Percentiles rank a stretch among this genome's conserved stretches.
These are phyloP conservation scores for Meles meles DNA, from an alignment of 2,113 vertebrate genomes.

Conservation along the genomic window DNA sequence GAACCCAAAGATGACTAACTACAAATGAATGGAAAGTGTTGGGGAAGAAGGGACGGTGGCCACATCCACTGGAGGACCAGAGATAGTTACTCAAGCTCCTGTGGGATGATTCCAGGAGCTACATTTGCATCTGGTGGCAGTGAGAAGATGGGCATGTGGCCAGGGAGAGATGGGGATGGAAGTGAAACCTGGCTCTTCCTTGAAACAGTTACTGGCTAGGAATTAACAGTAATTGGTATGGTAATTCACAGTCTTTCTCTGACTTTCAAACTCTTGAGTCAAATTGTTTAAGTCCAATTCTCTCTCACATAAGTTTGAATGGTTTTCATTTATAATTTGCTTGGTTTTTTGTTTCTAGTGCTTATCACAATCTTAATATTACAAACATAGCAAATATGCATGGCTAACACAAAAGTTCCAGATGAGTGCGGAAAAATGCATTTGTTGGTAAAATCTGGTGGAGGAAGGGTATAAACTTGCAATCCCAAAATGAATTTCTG, in stretches of 20 bases:
- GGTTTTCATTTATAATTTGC: neutral
- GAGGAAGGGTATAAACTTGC: neutral
- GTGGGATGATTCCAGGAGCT: rapidly evolving
- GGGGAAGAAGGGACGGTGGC: neutral
- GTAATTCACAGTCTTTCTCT: neutral
- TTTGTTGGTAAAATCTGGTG: neutral
- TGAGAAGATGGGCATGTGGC: neutral
- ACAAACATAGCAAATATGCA: neutral
- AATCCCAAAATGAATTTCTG: neutral
- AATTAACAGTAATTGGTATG: neutral
- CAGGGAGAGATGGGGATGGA: neutral
- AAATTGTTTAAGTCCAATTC: slow-evolving; percentile 3
- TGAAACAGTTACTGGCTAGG: neutral
- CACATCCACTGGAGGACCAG: too few relatives aligned
- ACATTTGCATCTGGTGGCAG: rapidly evolving
- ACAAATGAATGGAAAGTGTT: neutral
- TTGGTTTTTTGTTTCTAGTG: neutral
- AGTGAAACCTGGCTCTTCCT: neutral
- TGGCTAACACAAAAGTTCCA: neutral
- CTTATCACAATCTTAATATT: neutral
- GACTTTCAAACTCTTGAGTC: slow-evolving; percentile 3
- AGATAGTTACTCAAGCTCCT: neutral
- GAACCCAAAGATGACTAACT: neutral
- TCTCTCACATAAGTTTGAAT: neutral
- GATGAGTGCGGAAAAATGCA: neutral